These are phyloP conservation scores for Artibeus lituratus DNA, from an alignment of 2,797 vertebrate species.

Conservation along the genomic window DNA sequence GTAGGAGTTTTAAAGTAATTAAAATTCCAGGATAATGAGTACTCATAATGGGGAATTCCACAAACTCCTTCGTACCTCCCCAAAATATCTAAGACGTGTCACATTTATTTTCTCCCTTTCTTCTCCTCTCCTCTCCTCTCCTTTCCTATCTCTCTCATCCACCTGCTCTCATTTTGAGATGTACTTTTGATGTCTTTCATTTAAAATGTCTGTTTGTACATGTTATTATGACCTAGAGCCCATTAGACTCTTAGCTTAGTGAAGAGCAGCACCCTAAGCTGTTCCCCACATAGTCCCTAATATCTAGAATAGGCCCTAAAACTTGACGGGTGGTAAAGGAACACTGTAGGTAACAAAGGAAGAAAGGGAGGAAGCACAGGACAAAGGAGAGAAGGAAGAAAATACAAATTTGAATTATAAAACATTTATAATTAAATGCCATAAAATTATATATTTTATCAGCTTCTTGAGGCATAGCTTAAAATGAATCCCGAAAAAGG, in stretches of 20 bases:
- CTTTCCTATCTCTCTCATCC: not conserved
- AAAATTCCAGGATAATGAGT: not conserved
- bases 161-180: not conserved
- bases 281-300: not conserved
- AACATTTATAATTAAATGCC: not conserved
- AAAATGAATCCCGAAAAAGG: not conserved
- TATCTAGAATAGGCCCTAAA: not conserved
- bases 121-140: rapidly evolving
- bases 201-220: not conserved
- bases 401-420: not conserved
- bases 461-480: not conserved
- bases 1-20: not conserved
- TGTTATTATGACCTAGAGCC: not conserved
- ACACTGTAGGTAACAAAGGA: not conserved
- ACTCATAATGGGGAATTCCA: not conserved
- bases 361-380: not conserved
- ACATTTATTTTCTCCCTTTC: not conserved
- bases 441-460: not conserved
- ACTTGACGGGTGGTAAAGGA: not conserved
- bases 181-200: not conserved
- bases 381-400: not conserved
- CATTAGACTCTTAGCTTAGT: not conserved
- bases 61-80: not conserved
- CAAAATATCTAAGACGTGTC: not conserved
- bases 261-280: not conserved